A percentile compares a stretch with the other conserved stretches of the same genome.
Evolutionary conservation across 2,113 vertebrate genomes (phyloP).

Genomic region (Glaucomys volans): DNA sequence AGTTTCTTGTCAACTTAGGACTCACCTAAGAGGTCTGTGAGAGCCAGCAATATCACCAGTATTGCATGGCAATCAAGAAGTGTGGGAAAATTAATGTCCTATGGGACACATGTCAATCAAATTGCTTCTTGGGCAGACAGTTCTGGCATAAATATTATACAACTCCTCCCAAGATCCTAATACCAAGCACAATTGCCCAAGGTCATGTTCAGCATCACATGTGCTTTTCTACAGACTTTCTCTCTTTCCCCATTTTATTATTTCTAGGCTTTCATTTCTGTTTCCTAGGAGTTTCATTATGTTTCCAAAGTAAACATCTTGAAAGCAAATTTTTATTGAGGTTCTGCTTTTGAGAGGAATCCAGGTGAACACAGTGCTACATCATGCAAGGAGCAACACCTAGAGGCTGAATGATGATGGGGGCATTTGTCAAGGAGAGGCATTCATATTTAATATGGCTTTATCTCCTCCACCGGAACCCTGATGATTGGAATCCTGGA

Average conservation of each 20-base stretch:
- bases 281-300: neutral
- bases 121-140: neutral
- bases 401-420: neutral
- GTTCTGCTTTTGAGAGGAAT: neutral
- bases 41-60: neutral
- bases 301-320: neutral
- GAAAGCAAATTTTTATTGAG: neutral
- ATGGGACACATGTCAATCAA: neutral
- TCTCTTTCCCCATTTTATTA: neutral
- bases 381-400: neutral
- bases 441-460: neutral
- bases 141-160: neutral
- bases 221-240: neutral
- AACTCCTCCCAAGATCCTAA: neutral
- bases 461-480: neutral
- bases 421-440: neutral
- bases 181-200: neutral
- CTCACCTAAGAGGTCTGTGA: neutral
- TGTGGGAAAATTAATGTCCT: neutral
- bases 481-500: neutral
- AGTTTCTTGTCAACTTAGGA: neutral
- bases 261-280: neutral
- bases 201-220: neutral
- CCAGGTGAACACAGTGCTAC: neutral
- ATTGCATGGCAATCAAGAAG: neutral